Evolutionary conservation across 2,888 invertebrate species (phyloP).

Genomic region (Junonia oenone): DNA sequence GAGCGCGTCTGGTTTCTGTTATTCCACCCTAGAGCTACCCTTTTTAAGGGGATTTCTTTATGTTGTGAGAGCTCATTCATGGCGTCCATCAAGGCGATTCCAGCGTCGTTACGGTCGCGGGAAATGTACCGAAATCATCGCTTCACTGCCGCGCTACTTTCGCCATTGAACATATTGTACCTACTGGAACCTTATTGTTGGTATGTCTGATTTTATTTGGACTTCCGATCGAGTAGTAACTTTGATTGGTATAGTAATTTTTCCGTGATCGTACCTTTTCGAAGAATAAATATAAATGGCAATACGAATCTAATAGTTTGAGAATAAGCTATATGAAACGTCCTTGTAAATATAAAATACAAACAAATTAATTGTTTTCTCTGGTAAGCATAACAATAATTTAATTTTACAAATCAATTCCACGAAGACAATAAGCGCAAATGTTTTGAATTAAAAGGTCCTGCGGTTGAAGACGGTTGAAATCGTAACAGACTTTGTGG

Average conservation of each 20-base stretch:
- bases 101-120: slow-evolving; percentile 82
- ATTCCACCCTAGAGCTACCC: slow-evolving; percentile 73
- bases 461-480: slow-evolving; percentile 24
- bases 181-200: slow-evolving; percentile 46
- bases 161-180: slow-evolving; percentile 68
- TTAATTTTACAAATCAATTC: neutral
- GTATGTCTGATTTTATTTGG: slow-evolving; percentile 61
- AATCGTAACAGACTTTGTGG: slow-evolving; percentile 55
- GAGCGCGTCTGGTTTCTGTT: slow-evolving; percentile 37
- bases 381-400: neutral
- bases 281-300: neutral
- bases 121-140: slow-evolving; percentile 81
- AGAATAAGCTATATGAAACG: neutral
- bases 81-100: slow-evolving; percentile 84
- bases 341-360: too few relatives aligned
- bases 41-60: slow-evolving; percentile 81
- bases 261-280: neutral
- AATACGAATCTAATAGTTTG: neutral
- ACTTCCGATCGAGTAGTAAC: slow-evolving; percentile 28
- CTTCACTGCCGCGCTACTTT: slow-evolving; percentile 62
- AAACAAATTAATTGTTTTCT: neutral
- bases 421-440: neutral
- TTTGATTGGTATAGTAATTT: slow-evolving; percentile 1
- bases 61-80: slow-evolving; percentile 81
- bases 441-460: slow-evolving; percentile 9